Evolutionary conservation across 92 coral and sea anemone genomes (phyloP), one percentile per base, ranked within the genome.

Genomic region (Virgularia gustaviana): DNA sequence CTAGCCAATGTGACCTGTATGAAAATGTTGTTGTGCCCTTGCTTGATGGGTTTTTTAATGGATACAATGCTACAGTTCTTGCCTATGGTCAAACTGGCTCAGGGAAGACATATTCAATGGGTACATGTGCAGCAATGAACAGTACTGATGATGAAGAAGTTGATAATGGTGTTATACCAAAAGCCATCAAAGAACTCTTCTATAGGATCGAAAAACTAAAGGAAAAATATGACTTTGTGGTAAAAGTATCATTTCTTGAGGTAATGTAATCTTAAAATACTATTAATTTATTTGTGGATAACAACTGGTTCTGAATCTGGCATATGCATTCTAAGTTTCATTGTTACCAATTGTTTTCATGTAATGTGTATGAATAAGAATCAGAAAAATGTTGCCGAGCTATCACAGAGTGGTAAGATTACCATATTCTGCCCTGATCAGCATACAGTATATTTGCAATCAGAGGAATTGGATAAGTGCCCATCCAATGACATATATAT

Each of bases 21-120:
- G 55, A 28, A 8, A 66, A 89, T 27, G 87, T 88, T 0, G 96
- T 89, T 22, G 77, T 76, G 22, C 98, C 98, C 2, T 75, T 92
- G 54, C 57, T 92, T 31, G 90, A 89, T 12, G 83, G 86, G 38
- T 84, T 89, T 35, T 92, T 86, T 44, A 82, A 66, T 9, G 98
- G 98, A 0, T 92, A 92, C 44, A 92, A 92, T 52, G 96, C 96
- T 1, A 92, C 98, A 2, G 89, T 92, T n/a, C 61, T 92, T 8
- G 98, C 98, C 0, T 92, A 92, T 64, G 98, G 98, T 2, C 98
- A 92, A 42, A 92, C 98, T 0, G 98, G 98, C 5, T 92, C 98
- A 4, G 98, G 98, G 0, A 92, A 92, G 41, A 92, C 98, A 12
- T 89, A 75, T 29, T 86, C 98, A 0, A 92, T 92, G 98, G 98